Conservation (phyloP, 2,888 invertebrate genomes). For the Lithophane semibrunnea region DNA sequence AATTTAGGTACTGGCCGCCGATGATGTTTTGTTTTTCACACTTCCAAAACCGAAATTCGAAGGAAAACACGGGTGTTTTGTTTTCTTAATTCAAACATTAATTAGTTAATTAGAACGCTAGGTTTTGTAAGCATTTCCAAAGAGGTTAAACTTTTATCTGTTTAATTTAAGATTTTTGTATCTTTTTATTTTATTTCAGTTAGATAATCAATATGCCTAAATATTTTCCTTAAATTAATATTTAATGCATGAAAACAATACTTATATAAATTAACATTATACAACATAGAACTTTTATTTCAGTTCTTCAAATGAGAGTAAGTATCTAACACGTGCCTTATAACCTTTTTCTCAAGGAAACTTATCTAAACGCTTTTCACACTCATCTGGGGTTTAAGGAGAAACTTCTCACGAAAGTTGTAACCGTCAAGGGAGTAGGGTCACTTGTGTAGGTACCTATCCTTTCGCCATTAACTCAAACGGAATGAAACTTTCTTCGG, state of each 20-base stretch:
- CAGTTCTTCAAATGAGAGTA: background rate
- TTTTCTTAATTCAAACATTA: background rate
- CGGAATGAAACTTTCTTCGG: slow-evolving; percentile 47
- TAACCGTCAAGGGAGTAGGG: slow-evolving; percentile 41
- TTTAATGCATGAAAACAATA: background rate
- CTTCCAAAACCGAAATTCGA: background rate
- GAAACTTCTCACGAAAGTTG: slow-evolving; percentile 55
- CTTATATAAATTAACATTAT: background rate
- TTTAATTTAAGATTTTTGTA: background rate
- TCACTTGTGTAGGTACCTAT: slow-evolving; percentile 47
- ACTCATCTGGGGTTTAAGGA: slow-evolving; percentile 48
- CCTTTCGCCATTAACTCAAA: slow-evolving; percentile 59
- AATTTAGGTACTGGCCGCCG: background rate
- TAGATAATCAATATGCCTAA: background rate
- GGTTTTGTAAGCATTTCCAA: background rate
- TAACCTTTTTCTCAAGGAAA: slow-evolving; percentile 25
- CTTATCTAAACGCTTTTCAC: slow-evolving; percentile 46
- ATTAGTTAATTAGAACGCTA: background rate
- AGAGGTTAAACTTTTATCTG: background rate
- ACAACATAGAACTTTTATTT: background rate
- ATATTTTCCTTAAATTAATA: too few species aligned
- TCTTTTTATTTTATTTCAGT: background rate
- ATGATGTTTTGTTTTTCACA: background rate
- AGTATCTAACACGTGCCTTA: background rate
- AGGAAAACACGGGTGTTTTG: background rate